These are phyloP conservation scores for Ptilonorhynchus violaceus DNA, from an alignment of 2,113 vertebrate genomes.

Conservation along the genomic window DNA sequence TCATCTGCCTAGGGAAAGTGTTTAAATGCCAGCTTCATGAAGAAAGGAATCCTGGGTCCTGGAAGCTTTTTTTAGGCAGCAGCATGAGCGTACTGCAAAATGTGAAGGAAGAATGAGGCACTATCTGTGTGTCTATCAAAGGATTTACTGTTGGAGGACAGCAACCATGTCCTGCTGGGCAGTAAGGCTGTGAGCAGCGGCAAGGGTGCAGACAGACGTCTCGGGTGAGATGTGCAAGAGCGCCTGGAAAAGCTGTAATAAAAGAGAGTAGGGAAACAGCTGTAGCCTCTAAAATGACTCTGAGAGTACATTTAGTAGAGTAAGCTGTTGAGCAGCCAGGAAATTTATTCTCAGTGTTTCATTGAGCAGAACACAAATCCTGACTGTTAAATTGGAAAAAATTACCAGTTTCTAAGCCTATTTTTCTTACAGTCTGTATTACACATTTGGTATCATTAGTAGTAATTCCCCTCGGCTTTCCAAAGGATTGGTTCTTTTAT, in stretches of 20 bases:
- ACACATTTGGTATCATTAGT: not conserved
- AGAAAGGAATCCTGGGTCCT: not conserved
- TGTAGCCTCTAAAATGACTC: constrained; percentile 28
- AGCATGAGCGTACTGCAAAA: not conserved
- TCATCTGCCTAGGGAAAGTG: not conserved
- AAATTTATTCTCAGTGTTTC: not conserved
- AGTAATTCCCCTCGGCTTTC: not conserved
- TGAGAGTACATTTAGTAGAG: not conserved
- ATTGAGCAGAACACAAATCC: not conserved
- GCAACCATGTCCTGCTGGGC: not conserved
- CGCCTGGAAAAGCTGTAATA: constrained; percentile 1
- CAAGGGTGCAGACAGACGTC: not conserved
- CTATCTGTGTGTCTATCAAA: not conserved
- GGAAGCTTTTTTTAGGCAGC: not conserved
- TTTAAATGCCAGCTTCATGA: not conserved
- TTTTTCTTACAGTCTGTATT: not conserved
- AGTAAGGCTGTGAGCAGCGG: not conserved
- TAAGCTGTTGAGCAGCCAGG: not conserved
- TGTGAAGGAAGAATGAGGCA: not conserved
- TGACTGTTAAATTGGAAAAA: not conserved
- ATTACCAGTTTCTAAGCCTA: not conserved
- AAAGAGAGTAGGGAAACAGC: constrained; percentile 23
- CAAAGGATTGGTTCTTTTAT: not conserved
- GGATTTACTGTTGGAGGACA: constrained; percentile 15
- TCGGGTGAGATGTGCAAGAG: not conserved